Evolutionary conservation across 2,113 vertebrate genomes (phyloP), one percentile per base, ranked within the genome.

Genomic region (Dipodomys stephensi): DNA sequence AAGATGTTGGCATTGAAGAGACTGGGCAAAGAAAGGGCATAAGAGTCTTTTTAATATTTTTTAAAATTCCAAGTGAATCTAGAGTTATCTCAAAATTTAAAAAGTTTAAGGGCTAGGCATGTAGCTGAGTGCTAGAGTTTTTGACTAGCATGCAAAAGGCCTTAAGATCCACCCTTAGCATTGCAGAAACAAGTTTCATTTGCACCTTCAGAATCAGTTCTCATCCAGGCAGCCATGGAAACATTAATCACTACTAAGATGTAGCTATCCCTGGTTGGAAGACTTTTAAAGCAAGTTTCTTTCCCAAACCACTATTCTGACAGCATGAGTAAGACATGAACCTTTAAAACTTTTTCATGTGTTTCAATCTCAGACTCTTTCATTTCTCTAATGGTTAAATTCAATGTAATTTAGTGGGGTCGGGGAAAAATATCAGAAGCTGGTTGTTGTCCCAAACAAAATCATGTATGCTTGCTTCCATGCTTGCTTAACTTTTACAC

Each of bases 401-500:
- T 94, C 28, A 71, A 27, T 90, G 49, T 72, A 88, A 96, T 96
- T 69, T 81, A 68, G 20, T 60, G 28, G 13, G 76, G 72, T 49
- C 5, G 23, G 76, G 84, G 46, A 5, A 8, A 88, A 78, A 78
- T 92, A 28, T 82, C 74, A 78, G 69, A 83, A 39, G 68, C 81
- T 92, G 72, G 32, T 53, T 71, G 67, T 91, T 94, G 88, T 95
- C 74, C 81, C 90, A 83, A 96, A 57, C n/a, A 96, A 94, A 92
- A 49, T 49, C 12, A 49, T 49, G 35, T 82, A 88, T 80, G 49
- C 1, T 86, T 88, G 62, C 35, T 96, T 88, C 90, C 73, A 90
- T 82, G 53, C 90, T 92, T 80, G 49, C 49, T 49, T 49, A 49
- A 10, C 49, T 49, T 49, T 49, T 49, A 9, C 12, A 49, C 8